Evolutionary conservation across 2,888 invertebrate genomes (phyloP), one percentile per base, ranked within the genome.

Genomic region (Mantis religiosa): DNA sequence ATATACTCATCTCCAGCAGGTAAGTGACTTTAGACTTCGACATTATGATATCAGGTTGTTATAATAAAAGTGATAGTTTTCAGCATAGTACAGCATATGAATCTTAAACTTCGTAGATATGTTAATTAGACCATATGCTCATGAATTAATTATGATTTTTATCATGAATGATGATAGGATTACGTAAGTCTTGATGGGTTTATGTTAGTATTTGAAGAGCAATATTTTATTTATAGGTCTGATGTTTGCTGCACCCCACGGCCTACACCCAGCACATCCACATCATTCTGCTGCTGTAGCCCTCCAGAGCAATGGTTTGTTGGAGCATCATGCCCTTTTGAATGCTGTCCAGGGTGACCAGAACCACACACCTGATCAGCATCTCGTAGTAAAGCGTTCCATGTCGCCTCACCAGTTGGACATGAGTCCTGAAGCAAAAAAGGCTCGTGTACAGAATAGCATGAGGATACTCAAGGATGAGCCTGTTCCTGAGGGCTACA

Each of bases 401-500:
- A 90, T 94, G 90, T 94, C 94, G 83, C 94, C 94, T 4, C 93
- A 94, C 71, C 87, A 91, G 27, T 87, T 90, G 8, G 94, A 94
- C 89, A 93, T 94, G 91, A 94, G 94, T 81, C 93, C 94, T 0
- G 95, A 95, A 90, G 95, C 95, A 27, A 95, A 96, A 92, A 96
- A 95, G 91, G 95, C 95, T 30, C 92, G 95, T 88, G 94, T 95
- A 87, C 95, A 95, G 92, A 95, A 94, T 91, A 95, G 95, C 90
- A 96, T 97, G 96, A 94, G 97, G 41, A 96, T 97, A 91, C 93
- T 97, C 90, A 97, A 98, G 92, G 98, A 98, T 91, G 98, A 98
- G 92, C 97, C 98, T 0, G 97, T 98, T 20, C 98, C 98, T 8
- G 97, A 96, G 89, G 98, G 98, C 0, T 98, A 98, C 92, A 94